Percentiles rank a stretch among this genome's conserved stretches.
Conservation (phyloP, 2,113 vertebrate genomes). For the Crotalus viridis region DNA sequence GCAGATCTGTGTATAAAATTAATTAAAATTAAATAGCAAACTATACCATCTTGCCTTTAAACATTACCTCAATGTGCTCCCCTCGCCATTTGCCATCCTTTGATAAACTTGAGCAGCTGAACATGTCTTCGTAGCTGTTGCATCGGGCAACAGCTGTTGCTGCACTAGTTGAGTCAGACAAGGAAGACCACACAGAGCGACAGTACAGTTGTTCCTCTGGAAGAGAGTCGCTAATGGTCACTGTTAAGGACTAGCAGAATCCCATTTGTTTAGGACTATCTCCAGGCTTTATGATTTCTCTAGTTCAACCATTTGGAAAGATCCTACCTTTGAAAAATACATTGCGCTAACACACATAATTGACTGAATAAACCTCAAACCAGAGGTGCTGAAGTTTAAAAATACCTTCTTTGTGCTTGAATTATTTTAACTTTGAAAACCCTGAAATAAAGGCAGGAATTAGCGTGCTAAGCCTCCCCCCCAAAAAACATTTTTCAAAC, state of each 20-base stretch:
- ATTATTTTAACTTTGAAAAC: not conserved
- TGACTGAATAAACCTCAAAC: not conserved
- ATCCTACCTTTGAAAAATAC: not conserved
- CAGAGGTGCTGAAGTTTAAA: not conserved
- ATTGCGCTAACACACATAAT: not conserved
- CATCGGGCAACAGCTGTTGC: constrained; percentile 68
- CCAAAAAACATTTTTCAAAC: not conserved
- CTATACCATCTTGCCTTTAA: not conserved
- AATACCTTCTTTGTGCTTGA: not conserved
- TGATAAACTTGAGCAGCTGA: constrained; percentile 77
- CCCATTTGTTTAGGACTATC: not conserved
- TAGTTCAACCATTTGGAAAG: not conserved
- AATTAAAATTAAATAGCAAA: not conserved
- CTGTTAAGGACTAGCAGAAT: not conserved
- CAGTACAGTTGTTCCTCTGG: constrained; percentile 75
- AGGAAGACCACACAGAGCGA: constrained; percentile 83
- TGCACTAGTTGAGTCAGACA: constrained; percentile 54
- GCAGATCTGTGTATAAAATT: not conserved
- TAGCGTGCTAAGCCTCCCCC: not conserved
- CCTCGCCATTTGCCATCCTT: constrained; percentile 65
- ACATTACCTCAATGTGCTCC: constrained; percentile 74
- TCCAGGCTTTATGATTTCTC: not conserved
- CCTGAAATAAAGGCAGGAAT: not conserved
- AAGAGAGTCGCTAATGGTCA: rapidly evolving
- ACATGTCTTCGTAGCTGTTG: constrained; percentile 70